These are phyloP conservation scores for Drosophila robusta DNA, from an alignment of 2,888 invertebrate genomes.

Conservation along the genomic window DNA sequence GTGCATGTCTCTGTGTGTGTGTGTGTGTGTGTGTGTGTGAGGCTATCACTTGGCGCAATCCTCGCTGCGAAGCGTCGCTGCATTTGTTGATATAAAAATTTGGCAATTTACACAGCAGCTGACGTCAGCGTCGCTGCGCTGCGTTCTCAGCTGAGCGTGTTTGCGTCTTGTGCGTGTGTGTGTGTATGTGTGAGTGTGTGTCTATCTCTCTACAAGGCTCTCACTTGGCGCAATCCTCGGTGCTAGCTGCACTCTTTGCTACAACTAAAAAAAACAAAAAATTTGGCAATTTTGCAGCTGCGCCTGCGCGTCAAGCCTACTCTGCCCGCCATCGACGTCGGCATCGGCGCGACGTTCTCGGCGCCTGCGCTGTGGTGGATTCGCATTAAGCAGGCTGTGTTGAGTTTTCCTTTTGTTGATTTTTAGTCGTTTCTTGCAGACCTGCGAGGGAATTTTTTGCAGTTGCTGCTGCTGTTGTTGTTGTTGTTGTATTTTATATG, in stretches of 20 bases:
- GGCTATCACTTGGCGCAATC: slow-evolving; percentile 65
- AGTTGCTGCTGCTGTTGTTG: slow-evolving; percentile 6
- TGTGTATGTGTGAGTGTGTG: too few relatives aligned
- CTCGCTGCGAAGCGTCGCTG: slow-evolving; percentile 48
- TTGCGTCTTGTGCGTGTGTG: slow-evolving; percentile 6
- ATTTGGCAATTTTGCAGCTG: slow-evolving; percentile 55
- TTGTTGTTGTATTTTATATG: slow-evolving; percentile 25
- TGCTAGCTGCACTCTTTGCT: slow-evolving; percentile 21
- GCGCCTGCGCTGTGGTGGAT: slow-evolving; percentile 52
- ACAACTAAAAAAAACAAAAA: slow-evolving; percentile 38
- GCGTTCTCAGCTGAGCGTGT: slow-evolving; percentile 39
- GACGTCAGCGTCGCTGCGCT: slow-evolving; percentile 10
- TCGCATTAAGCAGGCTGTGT: slow-evolving; percentile 37
- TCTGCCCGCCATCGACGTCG: slow-evolving; percentile 8
- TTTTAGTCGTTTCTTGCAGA: slow-evolving; percentile 31
- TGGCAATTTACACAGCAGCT: slow-evolving; percentile 49
- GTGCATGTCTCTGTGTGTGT: slow-evolving; percentile 1
- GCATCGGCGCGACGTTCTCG: slow-evolving; percentile 38
- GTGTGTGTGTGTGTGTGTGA: slow-evolving; percentile 13
- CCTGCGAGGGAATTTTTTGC: slow-evolving; percentile 40
- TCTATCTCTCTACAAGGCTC: not conserved
- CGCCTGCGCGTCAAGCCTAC: slow-evolving; percentile 20
- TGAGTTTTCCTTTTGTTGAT: slow-evolving; percentile 66
- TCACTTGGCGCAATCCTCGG: slow-evolving; percentile 61
- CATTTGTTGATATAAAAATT: slow-evolving; percentile 50